phyloP scores from a whole-genome alignment of 2,888 invertebrate genomes.

The Phyllotreta striolata region DNA sequence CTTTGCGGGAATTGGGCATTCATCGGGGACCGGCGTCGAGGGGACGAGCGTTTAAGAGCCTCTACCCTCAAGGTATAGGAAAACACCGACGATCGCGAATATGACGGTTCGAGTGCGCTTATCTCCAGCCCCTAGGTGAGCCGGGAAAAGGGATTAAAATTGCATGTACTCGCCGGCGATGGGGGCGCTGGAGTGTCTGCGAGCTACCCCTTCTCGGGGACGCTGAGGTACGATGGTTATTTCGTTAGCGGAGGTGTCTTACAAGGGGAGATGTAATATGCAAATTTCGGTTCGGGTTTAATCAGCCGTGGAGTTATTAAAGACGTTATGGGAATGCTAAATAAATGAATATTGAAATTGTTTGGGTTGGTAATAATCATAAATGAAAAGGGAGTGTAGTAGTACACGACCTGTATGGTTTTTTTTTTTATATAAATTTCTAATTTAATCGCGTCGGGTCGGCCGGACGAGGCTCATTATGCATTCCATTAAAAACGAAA shows the following conservation, averaged over 20 bases:
- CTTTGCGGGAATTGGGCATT: slow-evolving; percentile 42
- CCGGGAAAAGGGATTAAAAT: slow-evolving; percentile 24
- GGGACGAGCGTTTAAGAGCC: slow-evolving; percentile 43
- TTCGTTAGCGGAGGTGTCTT: slow-evolving; percentile 15
- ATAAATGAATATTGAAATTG: too few species aligned
- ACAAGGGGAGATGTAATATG: slow-evolving; percentile 3
- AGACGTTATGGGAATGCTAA: neutral
- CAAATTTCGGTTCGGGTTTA: slow-evolving; percentile 6
- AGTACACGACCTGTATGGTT: too few species aligned
- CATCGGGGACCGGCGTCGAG: slow-evolving; percentile 32
- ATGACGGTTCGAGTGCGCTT: slow-evolving; percentile 24
- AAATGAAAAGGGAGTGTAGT: too few species aligned
- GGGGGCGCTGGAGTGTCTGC: neutral
- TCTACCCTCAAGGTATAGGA: slow-evolving; percentile 32
- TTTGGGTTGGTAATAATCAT: too few species aligned
- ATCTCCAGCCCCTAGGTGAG: slow-evolving; percentile 12
- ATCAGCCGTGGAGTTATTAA: neutral
- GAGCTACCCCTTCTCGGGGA: slow-evolving; percentile 2
- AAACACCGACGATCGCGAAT: slow-evolving; percentile 15
- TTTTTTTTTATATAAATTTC: too few species aligned
- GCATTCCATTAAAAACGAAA: too few species aligned
- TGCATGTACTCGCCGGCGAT: slow-evolving; percentile 11
- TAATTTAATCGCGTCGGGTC: too few species aligned
- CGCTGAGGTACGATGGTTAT: slow-evolving; percentile 10
- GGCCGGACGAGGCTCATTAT: too few species aligned